Base-by-base conservation (phyloP, 2,888 invertebrate genomes). In the Ennomos erosarius region DNA sequence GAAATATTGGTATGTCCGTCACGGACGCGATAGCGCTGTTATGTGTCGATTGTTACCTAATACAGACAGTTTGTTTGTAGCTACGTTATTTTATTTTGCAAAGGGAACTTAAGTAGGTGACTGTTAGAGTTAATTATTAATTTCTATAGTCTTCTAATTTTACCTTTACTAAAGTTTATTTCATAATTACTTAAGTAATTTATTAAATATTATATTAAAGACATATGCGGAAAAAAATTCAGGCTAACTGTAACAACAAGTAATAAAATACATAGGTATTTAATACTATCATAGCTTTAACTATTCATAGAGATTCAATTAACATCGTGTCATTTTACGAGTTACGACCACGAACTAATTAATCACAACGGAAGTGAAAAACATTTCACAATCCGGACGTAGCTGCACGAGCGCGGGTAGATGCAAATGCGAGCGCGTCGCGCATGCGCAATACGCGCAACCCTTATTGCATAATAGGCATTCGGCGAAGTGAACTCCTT, bases 351-450 rank as follows among this genome's bases (percentile, higher is more conserved):
- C 26, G 6, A 26, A 26, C 26, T 39, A 40, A 8, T 5, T 40
- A 40, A 40, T 8, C 9, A 59, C 59, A 73, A 83, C 86, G 90
- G 90, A 91, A 90, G 89, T 88, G 84, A 89, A 88, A 85, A 88
- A 64, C 76, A 86, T 90, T 90, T 89, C 89, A 86, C 88, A 90
- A 88, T 85, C 85, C 88, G 85, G 86, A 88, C 88, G 85, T 83
- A 79, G 76, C 75, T 64, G 57, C 62, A 68, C 46, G 13, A 33
- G 50, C 54, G 64, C 62, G 43, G 50, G 50, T 45, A 54, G 51
- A 85, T 86, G 79, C 75, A 74, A 81, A 85, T 82, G 74, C 59
- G 78, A 59, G 64, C 67, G 69, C 76, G 73, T 66, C 68, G 34
- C 54, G 86, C 79, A 83, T 85, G 65, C 70, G 65, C 72, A 71